These are phyloP conservation scores for Urocitellus parryii DNA, from an alignment of 2,113 vertebrate genomes.

Conservation along the genomic window DNA sequence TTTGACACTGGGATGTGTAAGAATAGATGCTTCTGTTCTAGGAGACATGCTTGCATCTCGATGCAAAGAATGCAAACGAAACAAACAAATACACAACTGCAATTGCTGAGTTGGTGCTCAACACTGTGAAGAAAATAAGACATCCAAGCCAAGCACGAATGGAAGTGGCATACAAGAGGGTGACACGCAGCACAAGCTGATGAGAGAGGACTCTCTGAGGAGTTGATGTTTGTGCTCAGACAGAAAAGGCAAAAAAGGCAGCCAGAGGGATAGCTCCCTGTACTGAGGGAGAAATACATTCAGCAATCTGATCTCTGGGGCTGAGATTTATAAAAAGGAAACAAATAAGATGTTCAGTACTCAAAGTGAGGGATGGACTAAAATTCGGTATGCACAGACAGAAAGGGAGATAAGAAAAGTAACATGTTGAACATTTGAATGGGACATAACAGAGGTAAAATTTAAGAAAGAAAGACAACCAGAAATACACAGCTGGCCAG, in stretches of 20 bases:
- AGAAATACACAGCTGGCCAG: not conserved
- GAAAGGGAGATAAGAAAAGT: not conserved
- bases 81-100: not conserved
- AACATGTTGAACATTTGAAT: not conserved
- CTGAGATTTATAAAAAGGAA: not conserved
- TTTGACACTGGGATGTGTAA: not conserved
- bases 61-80: not conserved
- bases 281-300: not conserved
- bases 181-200: fast-evolving
- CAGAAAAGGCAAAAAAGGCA: not conserved
- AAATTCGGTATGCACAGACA: not conserved
- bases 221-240: not conserved
- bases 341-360: not conserved
- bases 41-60: not conserved
- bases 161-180: not conserved
- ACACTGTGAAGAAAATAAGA: not conserved
- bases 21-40: not conserved
- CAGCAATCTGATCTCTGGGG: not conserved
- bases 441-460: not conserved
- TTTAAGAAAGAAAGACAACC: not conserved
- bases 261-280: not conserved
- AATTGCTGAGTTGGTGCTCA: not conserved
- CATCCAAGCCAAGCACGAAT: not conserved
- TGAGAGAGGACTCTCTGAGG: not conserved
- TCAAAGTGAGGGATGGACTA: not conserved